Base-by-base conservation (phyloP, 2,888 invertebrate genomes). In the Mesodorylaimus sp. region DNA sequence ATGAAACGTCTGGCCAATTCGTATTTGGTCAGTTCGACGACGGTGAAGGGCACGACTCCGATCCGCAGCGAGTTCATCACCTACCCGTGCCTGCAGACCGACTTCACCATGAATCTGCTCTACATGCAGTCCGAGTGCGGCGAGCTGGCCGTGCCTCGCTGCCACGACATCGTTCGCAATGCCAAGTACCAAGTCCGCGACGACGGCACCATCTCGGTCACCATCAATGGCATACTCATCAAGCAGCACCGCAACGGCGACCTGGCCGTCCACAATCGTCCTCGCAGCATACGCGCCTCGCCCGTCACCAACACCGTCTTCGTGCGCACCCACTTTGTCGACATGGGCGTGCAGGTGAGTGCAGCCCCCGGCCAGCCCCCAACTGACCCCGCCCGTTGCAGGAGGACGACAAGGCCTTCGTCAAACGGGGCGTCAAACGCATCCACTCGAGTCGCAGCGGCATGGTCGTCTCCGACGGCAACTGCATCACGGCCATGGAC, bases 211-310 rank as follows among this genome's bases (percentile, higher is more conserved):
- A 59, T 64, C 42, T 56, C 59, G 37, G 61, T 69, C 2, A 57
- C 60, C 39, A 62, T 70, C 50, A 69, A 69, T 55, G 66, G 65
- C 21, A 58, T 62, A 28, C 60, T 61, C 48, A 65, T 70, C 50
- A 60, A 62, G 10, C 67, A 69, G 55, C 62, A 59, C 29, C 58
- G 59, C 2, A 56, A 59, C 5, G 68, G 67, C 16, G 68, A 69
- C 41, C 66, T 70, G 3, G 59, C 56, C 2, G 64, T 70, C 16
- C 60, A 62, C 21, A 61, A 62, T 16, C 67, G 67, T 24, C 64
- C 66, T n/a, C 66, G 67, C 50, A 62, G 59, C 42, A 58, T 70
- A 29, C 56, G 61, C 24, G 60, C 66, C 54, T 66, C 65, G n/a
- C 66, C 70, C 1, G 49, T 48, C 5, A 59, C 52, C 25, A 61